phyloP scores from a whole-genome alignment of 2,113 vertebrate genomes.

The Seriola dumerili region DNA sequence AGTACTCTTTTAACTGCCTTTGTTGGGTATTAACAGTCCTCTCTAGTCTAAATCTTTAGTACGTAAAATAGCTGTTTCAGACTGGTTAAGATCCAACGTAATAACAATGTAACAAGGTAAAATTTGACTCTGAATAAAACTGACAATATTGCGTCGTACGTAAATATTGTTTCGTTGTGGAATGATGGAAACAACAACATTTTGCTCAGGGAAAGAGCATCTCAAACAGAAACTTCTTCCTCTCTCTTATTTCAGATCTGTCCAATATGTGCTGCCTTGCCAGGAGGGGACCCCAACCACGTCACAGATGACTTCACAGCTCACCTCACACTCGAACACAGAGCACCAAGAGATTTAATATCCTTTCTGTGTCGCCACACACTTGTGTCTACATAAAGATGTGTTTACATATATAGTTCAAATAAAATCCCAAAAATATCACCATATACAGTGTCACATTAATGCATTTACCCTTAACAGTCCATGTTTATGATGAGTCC shows the following conservation, averaged over 20 bases:
- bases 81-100: neutral
- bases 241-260: slow-evolving; percentile 91
- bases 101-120: neutral
- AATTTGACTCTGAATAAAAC: neutral
- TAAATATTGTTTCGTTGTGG: neutral
- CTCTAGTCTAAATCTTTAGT: too few species aligned
- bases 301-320: slow-evolving; percentile 99
- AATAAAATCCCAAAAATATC: neutral
- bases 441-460: neutral
- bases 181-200: neutral
- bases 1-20: too few species aligned
- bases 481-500: slow-evolving; percentile 90
- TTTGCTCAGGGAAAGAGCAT: neutral
- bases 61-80: neutral
- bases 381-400: neutral
- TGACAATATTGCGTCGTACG: neutral
- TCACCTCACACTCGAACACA: slow-evolving; percentile 99
- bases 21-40: too few species aligned
- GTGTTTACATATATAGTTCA: neutral
- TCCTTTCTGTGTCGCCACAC: slow-evolving; percentile 86
- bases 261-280: slow-evolving; percentile 98
- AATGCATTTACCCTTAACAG: slow-evolving; percentile 85
- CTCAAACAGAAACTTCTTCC: neutral
- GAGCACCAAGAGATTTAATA: slow-evolving; percentile 99
- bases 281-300: slow-evolving; percentile 99